Base-by-base conservation (phyloP, 1,140 invertebrate species). In the Drosophila parvula region DNA sequence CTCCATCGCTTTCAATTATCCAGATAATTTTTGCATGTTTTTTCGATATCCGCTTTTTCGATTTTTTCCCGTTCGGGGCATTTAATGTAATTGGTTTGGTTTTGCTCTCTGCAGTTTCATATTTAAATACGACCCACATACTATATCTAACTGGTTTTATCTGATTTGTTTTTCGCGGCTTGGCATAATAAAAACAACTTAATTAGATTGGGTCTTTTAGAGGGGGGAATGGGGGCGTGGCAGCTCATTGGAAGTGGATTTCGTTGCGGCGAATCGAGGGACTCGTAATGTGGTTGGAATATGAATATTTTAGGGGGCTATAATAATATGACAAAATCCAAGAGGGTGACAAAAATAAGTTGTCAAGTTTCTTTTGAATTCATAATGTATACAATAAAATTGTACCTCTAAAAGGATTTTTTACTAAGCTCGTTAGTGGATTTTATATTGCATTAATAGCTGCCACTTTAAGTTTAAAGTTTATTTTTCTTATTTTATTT, bases 51-150 rank as follows among this genome's bases (percentile, higher is more conserved):
- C 56, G 84, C 56, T 70, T 71, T 62, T 74, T 62, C 53, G 38
- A 41, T 50, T 67, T 50, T 62, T 68, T 71, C 48, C 51, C 36
- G 41, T 36, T 58, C 38, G 38, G 18, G 69, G 63, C 65, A 78
- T 86, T 86, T 86, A 86, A 86, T 88, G 82, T 86, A 86, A 86
- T 86, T 86, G 82, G 70, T 67, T 86, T 64, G 56, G 76, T 53
- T 81, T 81, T 81, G 12, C 43, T 4, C 27, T 57, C 36, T 44
- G 57, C 48, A 43, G 22, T 48, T 30, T 28, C 55, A 74, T 58
- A 74, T 58, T 50, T 68, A 63, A 60, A 79, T 81, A 47, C 50
- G 48, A 16, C 48, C 16, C 36, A 50, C 47, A 32, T 59, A 40
- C 16, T 59, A 40, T 62, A 78, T 75, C 70, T 79, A 68, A 55